These are phyloP conservation scores for Mylabris phalerata DNA, from an alignment of 1,140 invertebrate genomes.

Conservation along the genomic window DNA sequence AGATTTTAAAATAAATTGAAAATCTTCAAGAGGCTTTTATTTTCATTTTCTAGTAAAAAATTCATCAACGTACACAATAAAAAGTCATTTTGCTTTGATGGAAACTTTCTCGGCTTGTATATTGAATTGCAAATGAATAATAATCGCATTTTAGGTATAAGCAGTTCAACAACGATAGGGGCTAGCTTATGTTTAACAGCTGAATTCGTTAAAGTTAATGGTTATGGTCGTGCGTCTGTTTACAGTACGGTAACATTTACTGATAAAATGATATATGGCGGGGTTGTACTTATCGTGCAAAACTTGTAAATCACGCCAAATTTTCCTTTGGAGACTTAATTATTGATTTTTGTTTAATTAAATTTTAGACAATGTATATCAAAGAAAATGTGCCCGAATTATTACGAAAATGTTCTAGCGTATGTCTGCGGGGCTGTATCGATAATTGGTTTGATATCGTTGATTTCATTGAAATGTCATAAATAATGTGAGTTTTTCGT, in stretches of 20 bases:
- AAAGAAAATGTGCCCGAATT: constrained; percentile 58
- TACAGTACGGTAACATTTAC: constrained; percentile 92
- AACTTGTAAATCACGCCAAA: constrained; percentile 49
- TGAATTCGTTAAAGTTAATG: constrained; percentile 83
- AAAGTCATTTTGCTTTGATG: constrained; percentile 2
- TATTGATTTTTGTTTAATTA: constrained; percentile 19
- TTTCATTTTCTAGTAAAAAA: too few species aligned
- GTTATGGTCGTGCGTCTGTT: constrained; percentile 81
- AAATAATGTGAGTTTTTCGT: constrained; percentile 4
- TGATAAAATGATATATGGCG: constrained; percentile 86
- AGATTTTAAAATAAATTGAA: too few species aligned
- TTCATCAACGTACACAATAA: constrained; percentile 16
- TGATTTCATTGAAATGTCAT: constrained; percentile 36
- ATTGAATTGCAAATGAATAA: not conserved
- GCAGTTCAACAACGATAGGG: constrained; percentile 82
- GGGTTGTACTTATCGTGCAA: constrained; percentile 82
- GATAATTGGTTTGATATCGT: constrained; percentile 56
- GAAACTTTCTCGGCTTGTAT: not conserved
- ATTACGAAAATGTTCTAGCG: constrained; percentile 69
- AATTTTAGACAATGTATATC: constrained; percentile 59
- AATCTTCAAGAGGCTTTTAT: too few species aligned
- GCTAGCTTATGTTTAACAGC: constrained; percentile 89
- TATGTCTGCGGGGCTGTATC: constrained; percentile 69
- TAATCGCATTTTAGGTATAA: constrained; percentile 51
- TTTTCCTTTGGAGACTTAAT: constrained; percentile 13